Percentiles rank a stretch among this genome's conserved stretches.
Conservation (phyloP, 2,888 invertebrate genomes). For the Toxonevra muliebris region DNA sequence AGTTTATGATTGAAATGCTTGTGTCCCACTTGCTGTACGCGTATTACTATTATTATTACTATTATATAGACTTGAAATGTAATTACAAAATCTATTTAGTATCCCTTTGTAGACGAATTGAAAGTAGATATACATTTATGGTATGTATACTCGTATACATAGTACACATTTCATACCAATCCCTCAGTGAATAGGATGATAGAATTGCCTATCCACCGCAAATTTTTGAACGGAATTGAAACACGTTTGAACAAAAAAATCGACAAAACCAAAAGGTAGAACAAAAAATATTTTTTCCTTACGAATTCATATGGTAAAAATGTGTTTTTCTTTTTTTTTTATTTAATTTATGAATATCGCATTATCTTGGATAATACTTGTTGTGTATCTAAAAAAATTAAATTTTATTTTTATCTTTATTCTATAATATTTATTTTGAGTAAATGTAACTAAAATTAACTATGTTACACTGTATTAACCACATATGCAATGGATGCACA, state of each 20-base stretch:
- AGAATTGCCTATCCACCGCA: neutral
- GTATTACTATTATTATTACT: constrained; percentile 24
- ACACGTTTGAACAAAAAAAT: constrained; percentile 60
- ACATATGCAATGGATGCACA: too few relatives aligned
- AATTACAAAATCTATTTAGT: neutral
- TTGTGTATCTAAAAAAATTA: neutral
- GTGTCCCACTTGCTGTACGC: constrained; percentile 58
- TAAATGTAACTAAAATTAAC: too few relatives aligned
- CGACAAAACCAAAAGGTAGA: too few relatives aligned
- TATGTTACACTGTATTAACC: too few relatives aligned
- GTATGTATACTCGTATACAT: neutral
- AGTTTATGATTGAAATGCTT: constrained; percentile 48
- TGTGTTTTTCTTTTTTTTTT: neutral
- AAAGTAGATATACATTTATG: neutral
- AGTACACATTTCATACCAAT: constrained; percentile 15
- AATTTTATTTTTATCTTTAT: neutral
- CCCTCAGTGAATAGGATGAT: neutral
- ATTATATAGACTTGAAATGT: neutral
- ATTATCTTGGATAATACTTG: constrained; percentile 17
- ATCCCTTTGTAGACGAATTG: neutral
- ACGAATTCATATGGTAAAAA: neutral
- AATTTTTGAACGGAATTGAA: constrained; percentile 59
- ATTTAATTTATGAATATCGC: constrained; percentile 26
- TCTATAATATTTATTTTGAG: neutral
- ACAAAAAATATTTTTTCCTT: neutral